Percentiles rank a stretch among this genome's conserved stretches.
phyloP scores from a whole-genome alignment of 2,797 vertebrate species.

The Dipus sagitta region DNA sequence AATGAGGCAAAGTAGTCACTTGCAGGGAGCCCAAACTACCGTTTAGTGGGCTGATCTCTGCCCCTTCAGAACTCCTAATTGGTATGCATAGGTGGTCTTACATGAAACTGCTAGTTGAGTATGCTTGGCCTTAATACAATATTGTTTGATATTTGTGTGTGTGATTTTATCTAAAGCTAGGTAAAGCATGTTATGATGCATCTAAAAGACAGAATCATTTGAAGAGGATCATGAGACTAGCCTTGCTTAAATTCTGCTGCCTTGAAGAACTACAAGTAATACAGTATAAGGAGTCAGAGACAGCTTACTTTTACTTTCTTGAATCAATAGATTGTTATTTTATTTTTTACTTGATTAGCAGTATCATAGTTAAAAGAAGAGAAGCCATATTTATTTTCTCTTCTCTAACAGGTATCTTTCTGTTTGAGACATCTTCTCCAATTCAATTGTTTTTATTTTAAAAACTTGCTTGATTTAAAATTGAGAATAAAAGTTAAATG shows the following conservation, averaged over 20 bases:
- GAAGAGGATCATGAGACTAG: not conserved
- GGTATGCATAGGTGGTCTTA: too few relatives aligned
- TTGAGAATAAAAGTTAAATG: not conserved
- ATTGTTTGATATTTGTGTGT: too few relatives aligned
- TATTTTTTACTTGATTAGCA: not conserved
- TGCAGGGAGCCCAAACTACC: too few relatives aligned
- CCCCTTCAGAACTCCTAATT: not conserved
- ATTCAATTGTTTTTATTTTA: slow-evolving; percentile 4
- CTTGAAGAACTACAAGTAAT: not conserved
- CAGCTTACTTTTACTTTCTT: not conserved
- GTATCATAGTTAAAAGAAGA: not conserved
- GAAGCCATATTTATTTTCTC: not conserved
- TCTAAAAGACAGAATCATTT: not conserved
- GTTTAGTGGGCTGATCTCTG: not conserved
- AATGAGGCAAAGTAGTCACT: too few relatives aligned
- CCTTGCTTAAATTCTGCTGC: not conserved
- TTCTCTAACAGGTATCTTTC: not conserved
- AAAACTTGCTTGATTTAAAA: not conserved
- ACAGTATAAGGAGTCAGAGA: not conserved
- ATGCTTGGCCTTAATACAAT: too few relatives aligned
- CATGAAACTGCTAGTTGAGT: too few relatives aligned
- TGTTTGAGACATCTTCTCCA: not conserved
- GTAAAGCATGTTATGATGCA: not conserved
- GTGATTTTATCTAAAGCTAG: not conserved
- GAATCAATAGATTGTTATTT: not conserved